Evolutionary conservation across 2,797 vertebrate genomes (phyloP).

Genomic region (Clamator glandarius): DNA sequence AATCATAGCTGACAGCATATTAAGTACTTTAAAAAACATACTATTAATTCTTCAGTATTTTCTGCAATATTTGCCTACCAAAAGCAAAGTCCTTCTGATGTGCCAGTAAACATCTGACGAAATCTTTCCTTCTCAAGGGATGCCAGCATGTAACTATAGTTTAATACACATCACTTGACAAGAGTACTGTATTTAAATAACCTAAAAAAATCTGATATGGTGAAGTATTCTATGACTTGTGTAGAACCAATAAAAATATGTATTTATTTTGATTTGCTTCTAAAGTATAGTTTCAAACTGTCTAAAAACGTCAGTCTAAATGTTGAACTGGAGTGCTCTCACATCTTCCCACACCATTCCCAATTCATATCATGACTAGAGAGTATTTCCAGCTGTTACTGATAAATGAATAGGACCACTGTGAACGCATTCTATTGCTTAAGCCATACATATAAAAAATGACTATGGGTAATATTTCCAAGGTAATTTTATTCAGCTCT

Average conservation of each 20-base stretch:
- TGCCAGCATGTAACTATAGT: not conserved
- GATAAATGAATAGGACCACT: not conserved
- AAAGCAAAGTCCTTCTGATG: not conserved
- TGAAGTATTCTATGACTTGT: not conserved
- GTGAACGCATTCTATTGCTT: not conserved
- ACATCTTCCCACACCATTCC: not conserved
- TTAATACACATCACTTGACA: not conserved
- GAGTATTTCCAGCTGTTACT: slow-evolving; percentile 38
- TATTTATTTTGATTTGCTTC: not conserved
- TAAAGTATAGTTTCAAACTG: not conserved
- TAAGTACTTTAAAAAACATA: not conserved
- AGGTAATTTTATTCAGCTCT: not conserved
- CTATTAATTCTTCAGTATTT: not conserved
- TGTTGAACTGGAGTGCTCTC: not conserved
- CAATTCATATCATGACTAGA: not conserved
- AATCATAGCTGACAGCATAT: not conserved
- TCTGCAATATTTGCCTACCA: not conserved
- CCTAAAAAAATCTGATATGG: not conserved
- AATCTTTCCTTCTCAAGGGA: not conserved
- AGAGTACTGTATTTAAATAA: not conserved
- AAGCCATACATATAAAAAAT: not conserved
- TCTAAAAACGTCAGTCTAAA: not conserved
- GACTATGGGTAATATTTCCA: not conserved
- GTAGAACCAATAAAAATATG: not conserved
- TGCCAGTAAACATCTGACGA: not conserved